phyloP scores from a whole-genome alignment of 1,140 invertebrate genomes.

The Mercenaria mercenaria region DNA sequence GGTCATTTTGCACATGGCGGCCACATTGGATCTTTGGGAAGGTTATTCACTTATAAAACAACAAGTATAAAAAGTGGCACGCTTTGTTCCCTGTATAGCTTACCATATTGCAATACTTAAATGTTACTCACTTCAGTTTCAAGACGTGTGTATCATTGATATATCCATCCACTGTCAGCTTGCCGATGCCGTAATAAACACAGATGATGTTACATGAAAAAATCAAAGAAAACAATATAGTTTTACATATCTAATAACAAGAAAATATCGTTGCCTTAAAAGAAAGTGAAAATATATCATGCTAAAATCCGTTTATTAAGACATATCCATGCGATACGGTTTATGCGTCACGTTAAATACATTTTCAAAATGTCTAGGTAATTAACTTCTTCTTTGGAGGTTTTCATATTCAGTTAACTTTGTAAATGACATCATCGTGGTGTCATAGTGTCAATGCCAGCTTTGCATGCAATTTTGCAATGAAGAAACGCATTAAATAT shows the following conservation, averaged over 20 bases:
- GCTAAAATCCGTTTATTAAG: background rate
- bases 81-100: no score
- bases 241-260: background rate
- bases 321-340: background rate
- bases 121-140: no score
- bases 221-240: background rate
- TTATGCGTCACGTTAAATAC: background rate
- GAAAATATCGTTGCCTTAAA: background rate
- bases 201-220: no score
- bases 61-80: no score
- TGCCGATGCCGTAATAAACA: no score
- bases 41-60: no score
- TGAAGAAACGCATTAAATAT: conserved; percentile 42
- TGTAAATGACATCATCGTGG: conserved; percentile 32
- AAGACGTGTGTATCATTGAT: no score
- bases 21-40: no score
- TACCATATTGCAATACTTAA: no score
- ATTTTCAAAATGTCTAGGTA: background rate
- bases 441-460: conserved; percentile 10
- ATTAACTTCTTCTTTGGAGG: conserved; percentile 33
- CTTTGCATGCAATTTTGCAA: conserved; percentile 29
- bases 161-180: no score
- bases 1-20: no score
- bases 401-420: background rate
- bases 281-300: background rate